A percentile compares a stretch with the other conserved stretches of the same genome.
Evolutionary conservation across 1,140 invertebrate species (phyloP).

Genomic region (Eulimnadia texana): DNA sequence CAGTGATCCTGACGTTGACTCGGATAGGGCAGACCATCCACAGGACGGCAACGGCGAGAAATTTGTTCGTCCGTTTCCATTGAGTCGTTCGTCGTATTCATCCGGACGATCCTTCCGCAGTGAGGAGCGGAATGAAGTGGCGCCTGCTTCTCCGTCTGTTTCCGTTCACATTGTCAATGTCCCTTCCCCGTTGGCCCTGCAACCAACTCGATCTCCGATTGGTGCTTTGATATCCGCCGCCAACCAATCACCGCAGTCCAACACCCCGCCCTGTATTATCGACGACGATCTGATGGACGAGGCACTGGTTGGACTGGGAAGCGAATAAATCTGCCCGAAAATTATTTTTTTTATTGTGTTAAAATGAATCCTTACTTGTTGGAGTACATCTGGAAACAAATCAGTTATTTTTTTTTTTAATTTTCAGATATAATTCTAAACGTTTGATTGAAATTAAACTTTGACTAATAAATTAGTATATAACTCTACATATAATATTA

Average conservation of each 20-base stretch:
- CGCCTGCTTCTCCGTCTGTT: conserved; percentile 48
- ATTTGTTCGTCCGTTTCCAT: background rate
- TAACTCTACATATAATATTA: too few species aligned
- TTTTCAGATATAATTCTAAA: too few species aligned
- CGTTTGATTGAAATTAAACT: too few species aligned
- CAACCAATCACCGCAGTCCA: conserved; percentile 5
- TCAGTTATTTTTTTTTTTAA: too few species aligned
- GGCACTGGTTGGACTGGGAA: conserved; percentile 56
- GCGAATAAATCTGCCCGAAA: conserved; percentile 33
- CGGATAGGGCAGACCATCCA: conserved; percentile 12
- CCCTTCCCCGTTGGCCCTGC: conserved; percentile 39
- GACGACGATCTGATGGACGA: conserved; percentile 74
- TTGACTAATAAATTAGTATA: too few species aligned
- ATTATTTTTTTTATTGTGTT: too few species aligned
- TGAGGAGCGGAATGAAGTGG: conserved; percentile 18
- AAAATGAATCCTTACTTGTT: too few species aligned
- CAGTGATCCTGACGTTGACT: conserved; percentile 11
- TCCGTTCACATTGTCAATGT: conserved; percentile 63
- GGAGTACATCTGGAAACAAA: too few species aligned
- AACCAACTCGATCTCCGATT: conserved; percentile 17
- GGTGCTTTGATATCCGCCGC: too few species aligned
- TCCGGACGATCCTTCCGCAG: background rate
- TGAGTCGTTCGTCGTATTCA: background rate
- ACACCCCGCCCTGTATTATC: conserved; percentile 42
- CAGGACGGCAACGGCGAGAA: conserved; percentile 1